Percentiles rank a stretch among this genome's conserved stretches.
Evolutionary conservation across 2,888 invertebrate species (phyloP).

Genomic region (Drosophila greeni): DNA sequence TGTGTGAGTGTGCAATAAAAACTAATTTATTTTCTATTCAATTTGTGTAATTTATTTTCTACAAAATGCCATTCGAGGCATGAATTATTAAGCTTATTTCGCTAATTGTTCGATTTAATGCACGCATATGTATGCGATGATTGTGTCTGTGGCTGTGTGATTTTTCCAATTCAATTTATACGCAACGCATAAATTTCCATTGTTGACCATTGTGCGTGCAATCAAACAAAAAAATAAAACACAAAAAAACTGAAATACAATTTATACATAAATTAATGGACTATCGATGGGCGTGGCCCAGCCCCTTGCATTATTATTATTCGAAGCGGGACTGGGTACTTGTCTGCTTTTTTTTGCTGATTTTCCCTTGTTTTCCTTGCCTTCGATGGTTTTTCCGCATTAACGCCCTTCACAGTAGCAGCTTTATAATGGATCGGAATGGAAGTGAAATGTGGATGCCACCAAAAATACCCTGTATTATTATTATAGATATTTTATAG

Average conservation of each 20-base stretch:
- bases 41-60: conserved; percentile 11
- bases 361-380: conserved; percentile 20
- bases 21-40: conserved; percentile 15
- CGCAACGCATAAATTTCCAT: conserved; percentile 28
- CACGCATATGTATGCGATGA: conserved; percentile 5
- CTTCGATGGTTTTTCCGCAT: conserved; percentile 38
- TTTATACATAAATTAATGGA: conserved; percentile 40
- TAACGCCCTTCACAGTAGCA: conserved; percentile 20
- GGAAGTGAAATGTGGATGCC: not conserved
- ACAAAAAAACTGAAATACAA: conserved; percentile 31
- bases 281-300: conserved; percentile 33
- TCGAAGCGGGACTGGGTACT: not conserved
- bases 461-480: conserved; percentile 9
- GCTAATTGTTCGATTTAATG: conserved; percentile 30
- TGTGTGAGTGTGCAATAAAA: not conserved
- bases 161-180: conserved; percentile 19
- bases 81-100: conserved; percentile 31
- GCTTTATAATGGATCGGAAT: not conserved
- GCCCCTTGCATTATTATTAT: conserved; percentile 9
- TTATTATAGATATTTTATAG: not conserved
- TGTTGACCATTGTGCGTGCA: conserved; percentile 34
- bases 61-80: conserved; percentile 2
- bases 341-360: conserved; percentile 1
- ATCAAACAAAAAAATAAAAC: conserved; percentile 19
- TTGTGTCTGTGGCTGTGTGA: conserved; percentile 9